Base-by-base conservation (phyloP, 1,140 invertebrate species). In the Antheraea pernyi region DNA sequence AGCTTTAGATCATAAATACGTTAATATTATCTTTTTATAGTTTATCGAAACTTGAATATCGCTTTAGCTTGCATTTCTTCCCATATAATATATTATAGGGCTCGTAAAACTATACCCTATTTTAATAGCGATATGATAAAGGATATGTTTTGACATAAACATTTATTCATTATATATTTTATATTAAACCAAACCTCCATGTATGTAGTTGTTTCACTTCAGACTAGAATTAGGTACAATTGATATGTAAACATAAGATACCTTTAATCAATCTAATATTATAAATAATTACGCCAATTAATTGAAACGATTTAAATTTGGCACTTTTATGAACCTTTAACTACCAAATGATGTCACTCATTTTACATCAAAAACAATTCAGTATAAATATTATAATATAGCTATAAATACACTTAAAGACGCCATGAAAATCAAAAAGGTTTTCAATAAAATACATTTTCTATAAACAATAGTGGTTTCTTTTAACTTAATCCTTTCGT, bases 181-280 rank as follows among this genome's bases (percentile, higher is more conserved):
- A 36, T 61, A 36, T 30, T 75, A 68, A 71, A 71, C n/a, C 37
- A 70, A 67, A 22, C 5, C 6, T 61, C 19, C 16, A 61, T 30
- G 7, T 36, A 61, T 9, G 19, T 30, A 36, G 11, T n/a, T 61
- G 16, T 19, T 18, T 10, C 36, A 18, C 59, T 59, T 71, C 42
- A 67, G 79, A 77, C 72, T 81, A 79, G 67, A 74, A 70, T 69
- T 65, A 71, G 62, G 19, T 59, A 67, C 65, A 72, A 65, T 71
- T 84, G 82, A 88, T 88, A 88, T 88, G 84, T 84, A 80, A 79
- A 67, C 6, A 67, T n/a, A 59, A 59, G 37, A 59, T 58, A 11
- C 2, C 3, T 58, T 18, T 66, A 66, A 66, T 22, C 30, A 30
- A 58, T 59, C 65, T 53, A 66, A 72, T 64, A 37, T 13, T 16